Percentiles rank a stretch among this genome's conserved stretches.
These are phyloP conservation scores for Leptopterna dolabrata DNA, from an alignment of 2,888 invertebrate species.

Conservation along the genomic window DNA sequence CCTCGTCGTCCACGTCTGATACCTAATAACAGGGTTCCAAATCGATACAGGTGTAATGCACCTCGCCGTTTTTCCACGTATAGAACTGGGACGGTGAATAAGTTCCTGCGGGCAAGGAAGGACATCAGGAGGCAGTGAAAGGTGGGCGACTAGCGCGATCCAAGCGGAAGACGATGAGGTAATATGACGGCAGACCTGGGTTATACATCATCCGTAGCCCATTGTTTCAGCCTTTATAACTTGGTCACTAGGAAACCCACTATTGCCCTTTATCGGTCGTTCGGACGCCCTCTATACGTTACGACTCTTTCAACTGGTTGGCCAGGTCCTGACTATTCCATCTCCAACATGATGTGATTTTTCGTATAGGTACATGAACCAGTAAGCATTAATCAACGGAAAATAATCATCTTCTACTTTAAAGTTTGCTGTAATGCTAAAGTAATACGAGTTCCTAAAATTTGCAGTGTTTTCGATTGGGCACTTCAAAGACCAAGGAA, in stretches of 20 bases:
- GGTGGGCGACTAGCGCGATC: background rate
- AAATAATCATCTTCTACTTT: no score
- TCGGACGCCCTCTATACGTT: background rate
- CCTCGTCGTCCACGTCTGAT: background rate
- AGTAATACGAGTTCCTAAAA: no score
- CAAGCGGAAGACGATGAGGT: constrained; percentile 16
- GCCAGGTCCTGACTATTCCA: no score
- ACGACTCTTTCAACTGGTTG: no score
- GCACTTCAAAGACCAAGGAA: no score
- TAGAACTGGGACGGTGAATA: background rate
- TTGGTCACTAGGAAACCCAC: background rate
- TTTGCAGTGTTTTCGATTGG: no score
- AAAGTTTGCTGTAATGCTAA: no score
- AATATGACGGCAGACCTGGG: background rate
- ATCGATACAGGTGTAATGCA: background rate
- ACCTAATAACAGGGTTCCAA: background rate
- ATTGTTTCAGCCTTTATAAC: background rate
- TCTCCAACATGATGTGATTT: no score
- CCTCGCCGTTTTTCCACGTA: background rate
- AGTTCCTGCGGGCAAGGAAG: background rate
- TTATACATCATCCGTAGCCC: background rate
- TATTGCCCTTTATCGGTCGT: background rate
- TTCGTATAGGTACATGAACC: no score
- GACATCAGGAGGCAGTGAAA: constrained; percentile 5
- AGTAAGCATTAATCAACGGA: no score